Conservation (phyloP, 2,113 vertebrate species). For the Blennius ocellaris region DNA sequence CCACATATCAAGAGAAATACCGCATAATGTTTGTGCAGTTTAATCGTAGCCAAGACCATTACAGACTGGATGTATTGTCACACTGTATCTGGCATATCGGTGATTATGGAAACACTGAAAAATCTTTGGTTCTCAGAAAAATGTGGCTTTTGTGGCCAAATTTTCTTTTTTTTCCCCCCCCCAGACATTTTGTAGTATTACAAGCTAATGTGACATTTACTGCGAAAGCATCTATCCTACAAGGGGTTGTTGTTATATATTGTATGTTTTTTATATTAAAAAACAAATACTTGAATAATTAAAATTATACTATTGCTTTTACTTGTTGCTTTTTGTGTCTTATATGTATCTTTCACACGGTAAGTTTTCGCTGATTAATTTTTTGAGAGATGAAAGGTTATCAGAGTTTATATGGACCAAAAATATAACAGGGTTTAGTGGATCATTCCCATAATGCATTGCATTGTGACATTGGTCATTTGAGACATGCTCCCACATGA, state of each 20-base stretch:
- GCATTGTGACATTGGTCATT: no score
- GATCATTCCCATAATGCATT: no score
- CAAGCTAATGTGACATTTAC: conserved; percentile 81
- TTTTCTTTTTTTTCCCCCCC: conserved; percentile 53
- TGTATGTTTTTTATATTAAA: conserved; percentile 83
- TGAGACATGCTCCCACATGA: no score
- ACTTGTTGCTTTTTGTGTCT: conserved; percentile 18
- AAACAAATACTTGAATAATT: conserved; percentile 80
- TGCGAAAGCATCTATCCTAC: conserved; percentile 78
- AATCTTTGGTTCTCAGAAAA: conserved; percentile 55
- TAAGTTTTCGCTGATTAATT: no score
- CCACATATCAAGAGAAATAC: conserved; percentile 54
- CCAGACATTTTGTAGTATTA: conserved; percentile 72
- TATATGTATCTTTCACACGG: no score
- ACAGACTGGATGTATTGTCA: conserved; percentile 69
- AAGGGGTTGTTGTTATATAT: conserved; percentile 79
- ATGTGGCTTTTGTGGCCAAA: conserved; percentile 59
- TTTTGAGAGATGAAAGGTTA: no score
- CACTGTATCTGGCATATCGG: conserved; percentile 66
- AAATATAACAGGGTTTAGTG: no score
- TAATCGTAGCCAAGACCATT: conserved; percentile 63
- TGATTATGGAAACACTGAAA: conserved; percentile 56
- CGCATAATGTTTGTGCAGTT: conserved; percentile 56
- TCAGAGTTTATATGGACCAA: no score
- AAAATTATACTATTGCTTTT: conserved; percentile 65